Evolutionary conservation across 1,140 invertebrate species (phyloP).

Genomic region (Asobara japonica): DNA sequence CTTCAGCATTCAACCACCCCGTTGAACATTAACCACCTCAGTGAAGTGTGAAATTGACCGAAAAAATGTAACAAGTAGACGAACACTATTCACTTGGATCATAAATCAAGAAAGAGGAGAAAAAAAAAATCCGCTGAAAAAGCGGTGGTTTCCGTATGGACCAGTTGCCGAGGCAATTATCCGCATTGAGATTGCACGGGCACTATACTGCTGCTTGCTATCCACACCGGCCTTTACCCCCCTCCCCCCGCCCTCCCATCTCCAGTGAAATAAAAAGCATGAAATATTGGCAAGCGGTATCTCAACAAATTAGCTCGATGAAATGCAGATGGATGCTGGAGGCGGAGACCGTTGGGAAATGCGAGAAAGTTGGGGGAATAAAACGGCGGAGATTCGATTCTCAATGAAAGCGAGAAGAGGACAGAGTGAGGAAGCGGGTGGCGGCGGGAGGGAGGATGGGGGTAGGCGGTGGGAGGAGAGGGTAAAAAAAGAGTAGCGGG

Average conservation of each 20-base stretch:
- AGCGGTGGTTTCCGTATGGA: slow-evolving; percentile 17
- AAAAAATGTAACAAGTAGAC: slow-evolving; percentile 12
- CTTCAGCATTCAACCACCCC: background rate
- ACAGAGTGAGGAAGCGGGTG: background rate
- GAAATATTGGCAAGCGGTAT: slow-evolving; percentile 68
- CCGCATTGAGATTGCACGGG: slow-evolving; percentile 46
- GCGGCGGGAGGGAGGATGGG: slow-evolving; percentile 31
- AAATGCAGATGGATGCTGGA: slow-evolving; percentile 58
- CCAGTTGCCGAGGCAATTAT: slow-evolving; percentile 50
- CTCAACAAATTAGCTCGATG: slow-evolving; percentile 67
- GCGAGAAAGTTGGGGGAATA: slow-evolving; percentile 7
- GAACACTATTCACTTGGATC: slow-evolving; percentile 8
- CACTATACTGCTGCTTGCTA: slow-evolving; percentile 11
- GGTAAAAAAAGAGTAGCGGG: slow-evolving; percentile 33
- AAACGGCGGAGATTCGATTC: slow-evolving; percentile 4
- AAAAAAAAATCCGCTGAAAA: slow-evolving; percentile 16
- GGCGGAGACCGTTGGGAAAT: slow-evolving; percentile 15
- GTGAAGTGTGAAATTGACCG: slow-evolving; percentile 11
- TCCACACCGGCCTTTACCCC: slow-evolving; percentile 18
- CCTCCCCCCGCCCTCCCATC: slow-evolving; percentile 40
- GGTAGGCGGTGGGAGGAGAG: too few relatives aligned
- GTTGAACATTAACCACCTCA: background rate
- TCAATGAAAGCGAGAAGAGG: slow-evolving; percentile 28
- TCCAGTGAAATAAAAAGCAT: slow-evolving; percentile 57
- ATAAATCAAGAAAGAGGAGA: slow-evolving; percentile 31